Evolutionary conservation across 2,113 vertebrate species (phyloP).

Genomic region (Brachyhypopomus gauderio): DNA sequence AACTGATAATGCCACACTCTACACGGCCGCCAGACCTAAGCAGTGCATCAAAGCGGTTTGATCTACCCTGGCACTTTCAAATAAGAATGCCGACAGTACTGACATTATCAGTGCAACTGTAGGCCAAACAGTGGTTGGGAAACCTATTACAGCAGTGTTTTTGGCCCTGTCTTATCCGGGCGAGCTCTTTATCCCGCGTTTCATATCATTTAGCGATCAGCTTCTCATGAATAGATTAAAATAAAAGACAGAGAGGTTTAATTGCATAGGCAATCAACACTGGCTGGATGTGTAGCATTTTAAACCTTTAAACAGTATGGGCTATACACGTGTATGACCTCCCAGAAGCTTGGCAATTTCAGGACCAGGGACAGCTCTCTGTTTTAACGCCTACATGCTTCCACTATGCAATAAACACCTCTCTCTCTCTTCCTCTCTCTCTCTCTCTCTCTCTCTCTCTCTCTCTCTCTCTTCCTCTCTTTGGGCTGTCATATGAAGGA

Average conservation of each 20-base stretch:
- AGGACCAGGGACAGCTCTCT: conserved; percentile 40
- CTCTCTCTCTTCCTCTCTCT: background rate
- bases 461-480: background rate
- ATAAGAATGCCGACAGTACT: conserved; percentile 10
- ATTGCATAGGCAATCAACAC: too few species aligned
- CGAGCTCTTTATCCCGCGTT: background rate
- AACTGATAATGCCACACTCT: background rate
- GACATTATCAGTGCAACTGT: conserved; percentile 3
- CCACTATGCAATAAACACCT: background rate
- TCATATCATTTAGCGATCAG: too few species aligned
- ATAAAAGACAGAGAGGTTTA: too few species aligned
- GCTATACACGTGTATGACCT: background rate
- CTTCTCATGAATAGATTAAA: too few species aligned
- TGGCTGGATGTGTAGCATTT: too few species aligned
- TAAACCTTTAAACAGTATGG: background rate
- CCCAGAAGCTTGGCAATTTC: background rate
- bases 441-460: background rate
- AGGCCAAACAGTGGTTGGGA: background rate
- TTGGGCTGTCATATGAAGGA: background rate
- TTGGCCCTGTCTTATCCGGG: background rate
- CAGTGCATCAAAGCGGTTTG: background rate
- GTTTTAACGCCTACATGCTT: background rate
- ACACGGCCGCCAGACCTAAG: background rate
- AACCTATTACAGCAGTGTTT: background rate
- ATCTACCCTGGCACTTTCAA: background rate